Conservation (phyloP, 2,888 invertebrate genomes). For the Aphodius granarius region DNA sequence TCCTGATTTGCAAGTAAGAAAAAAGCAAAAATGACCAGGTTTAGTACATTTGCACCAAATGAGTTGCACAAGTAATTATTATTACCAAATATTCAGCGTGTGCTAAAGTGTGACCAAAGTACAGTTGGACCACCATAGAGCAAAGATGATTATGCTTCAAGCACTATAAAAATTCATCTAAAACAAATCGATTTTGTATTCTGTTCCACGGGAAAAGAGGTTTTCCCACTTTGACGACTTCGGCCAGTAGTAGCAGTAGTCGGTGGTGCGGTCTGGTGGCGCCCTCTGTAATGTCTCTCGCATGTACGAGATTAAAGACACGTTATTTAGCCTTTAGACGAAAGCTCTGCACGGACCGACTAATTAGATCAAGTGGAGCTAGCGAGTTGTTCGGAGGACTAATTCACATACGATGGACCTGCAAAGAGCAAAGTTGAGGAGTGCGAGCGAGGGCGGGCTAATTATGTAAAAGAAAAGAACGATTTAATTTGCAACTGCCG, state of each 20-base stretch:
- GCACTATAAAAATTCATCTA: too few species aligned
- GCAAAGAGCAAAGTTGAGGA: slow-evolving; percentile 46
- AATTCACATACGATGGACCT: slow-evolving; percentile 43
- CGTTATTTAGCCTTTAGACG: slow-evolving; percentile 52
- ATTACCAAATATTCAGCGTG: too few species aligned
- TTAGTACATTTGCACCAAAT: too few species aligned
- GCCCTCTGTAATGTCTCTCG: slow-evolving; percentile 22
- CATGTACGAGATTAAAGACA: slow-evolving; percentile 49
- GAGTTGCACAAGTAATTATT: too few species aligned
- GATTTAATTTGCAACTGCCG: slow-evolving; percentile 42
- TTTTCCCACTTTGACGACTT: neutral
- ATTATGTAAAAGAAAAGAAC: slow-evolving; percentile 52
- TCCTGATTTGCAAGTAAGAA: too few species aligned
- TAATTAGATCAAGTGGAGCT: slow-evolving; percentile 53
- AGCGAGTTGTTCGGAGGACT: slow-evolving; percentile 41
- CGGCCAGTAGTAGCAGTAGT: neutral
- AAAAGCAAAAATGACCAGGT: too few species aligned
- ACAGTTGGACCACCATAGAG: too few species aligned
- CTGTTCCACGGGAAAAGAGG: neutral
- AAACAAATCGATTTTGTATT: neutral
- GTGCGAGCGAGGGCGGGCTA: slow-evolving; percentile 39
- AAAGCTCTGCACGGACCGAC: slow-evolving; percentile 49
- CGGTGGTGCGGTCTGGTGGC: neutral
- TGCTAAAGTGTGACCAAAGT: too few species aligned
- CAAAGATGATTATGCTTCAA: too few species aligned